A percentile compares a stretch with the other conserved stretches of the same genome.
Conservation (phyloP, 2,888 invertebrate genomes). For the Bugulina stolonifera region DNA sequence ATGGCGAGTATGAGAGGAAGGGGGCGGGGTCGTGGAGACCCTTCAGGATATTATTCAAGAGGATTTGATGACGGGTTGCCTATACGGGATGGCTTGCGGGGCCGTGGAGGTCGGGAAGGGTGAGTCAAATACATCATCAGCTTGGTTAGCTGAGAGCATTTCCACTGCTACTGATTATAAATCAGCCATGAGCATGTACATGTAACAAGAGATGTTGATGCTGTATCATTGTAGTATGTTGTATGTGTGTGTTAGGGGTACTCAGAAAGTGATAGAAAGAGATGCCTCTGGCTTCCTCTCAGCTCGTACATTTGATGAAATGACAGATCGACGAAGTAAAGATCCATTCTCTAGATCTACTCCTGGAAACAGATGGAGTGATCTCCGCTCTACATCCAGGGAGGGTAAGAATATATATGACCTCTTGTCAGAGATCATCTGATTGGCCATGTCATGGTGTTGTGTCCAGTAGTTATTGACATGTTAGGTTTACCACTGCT, state of each 20-base stretch:
- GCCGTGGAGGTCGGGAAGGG: conserved; percentile 8
- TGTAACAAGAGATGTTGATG: too few relatives aligned
- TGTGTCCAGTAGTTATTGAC: too few relatives aligned
- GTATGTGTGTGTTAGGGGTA: conserved; percentile 1
- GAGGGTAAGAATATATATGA: too few relatives aligned
- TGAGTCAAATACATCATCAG: too few relatives aligned
- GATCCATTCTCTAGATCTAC: conserved; percentile 23
- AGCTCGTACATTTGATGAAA: conserved; percentile 9
- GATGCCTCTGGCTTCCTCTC: conserved; percentile 19
- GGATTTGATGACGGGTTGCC: conserved; percentile 4
- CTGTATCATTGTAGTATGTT: too few relatives aligned
- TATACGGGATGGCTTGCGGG: background rate
- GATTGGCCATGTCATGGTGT: too few relatives aligned
- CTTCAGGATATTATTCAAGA: background rate
- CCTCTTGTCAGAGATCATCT: too few relatives aligned
- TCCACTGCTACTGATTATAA: too few relatives aligned
- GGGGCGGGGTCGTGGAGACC: conserved; percentile 2
- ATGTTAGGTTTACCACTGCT: too few relatives aligned
- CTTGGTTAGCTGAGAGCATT: too few relatives aligned
- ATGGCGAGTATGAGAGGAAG: background rate
- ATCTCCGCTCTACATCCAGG: background rate
- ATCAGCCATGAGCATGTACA: too few relatives aligned
- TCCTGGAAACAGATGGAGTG: conserved; percentile 9
- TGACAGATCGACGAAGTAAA: conserved; percentile 2
- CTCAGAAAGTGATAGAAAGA: conserved; percentile 9